phyloP scores from a whole-genome alignment of 1,140 invertebrate species.

The Asobara japonica region DNA sequence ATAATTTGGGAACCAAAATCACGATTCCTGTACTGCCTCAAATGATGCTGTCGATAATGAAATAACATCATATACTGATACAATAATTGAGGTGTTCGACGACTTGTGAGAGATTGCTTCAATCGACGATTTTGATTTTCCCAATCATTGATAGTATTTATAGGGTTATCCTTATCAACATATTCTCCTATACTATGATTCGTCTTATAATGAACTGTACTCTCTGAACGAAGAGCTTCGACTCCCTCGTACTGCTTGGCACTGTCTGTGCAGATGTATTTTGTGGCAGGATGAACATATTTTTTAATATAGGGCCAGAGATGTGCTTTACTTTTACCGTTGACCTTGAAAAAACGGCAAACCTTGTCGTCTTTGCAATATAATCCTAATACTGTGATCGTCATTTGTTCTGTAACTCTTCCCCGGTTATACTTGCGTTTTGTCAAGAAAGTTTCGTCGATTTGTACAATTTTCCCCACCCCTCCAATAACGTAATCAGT shows the following conservation, averaged over 20 bases:
- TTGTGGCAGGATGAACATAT: slow-evolving; percentile 14
- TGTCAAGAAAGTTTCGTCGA: slow-evolving; percentile 35
- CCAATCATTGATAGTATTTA: slow-evolving; percentile 35
- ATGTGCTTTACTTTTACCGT: slow-evolving; percentile 19
- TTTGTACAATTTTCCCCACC: slow-evolving; percentile 29
- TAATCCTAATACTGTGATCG: slow-evolving; percentile 25
- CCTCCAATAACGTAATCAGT: neutral
- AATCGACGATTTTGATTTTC: slow-evolving; percentile 39
- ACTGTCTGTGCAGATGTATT: slow-evolving; percentile 28
- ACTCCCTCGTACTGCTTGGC: slow-evolving; percentile 31
- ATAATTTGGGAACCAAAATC: too few relatives aligned
- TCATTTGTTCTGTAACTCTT: slow-evolving; percentile 31
- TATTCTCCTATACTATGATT: slow-evolving; percentile 31
- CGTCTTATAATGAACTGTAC: slow-evolving; percentile 26
- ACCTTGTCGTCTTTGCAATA: slow-evolving; percentile 33
- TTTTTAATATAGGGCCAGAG: slow-evolving; percentile 29
- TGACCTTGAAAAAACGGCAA: slow-evolving; percentile 27
- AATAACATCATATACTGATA: slow-evolving; percentile 35
- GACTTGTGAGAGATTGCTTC: slow-evolving; percentile 23
- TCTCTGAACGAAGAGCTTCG: neutral
- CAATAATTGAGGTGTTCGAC: slow-evolving; percentile 25
- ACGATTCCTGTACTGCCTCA: too few relatives aligned
- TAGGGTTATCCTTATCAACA: neutral
- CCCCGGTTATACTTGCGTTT: slow-evolving; percentile 35
- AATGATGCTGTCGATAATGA: too few relatives aligned